These are phyloP conservation scores for Pyrrhura leucotis DNA, from an alignment of 2,797 vertebrate genomes.

Conservation along the genomic window DNA sequence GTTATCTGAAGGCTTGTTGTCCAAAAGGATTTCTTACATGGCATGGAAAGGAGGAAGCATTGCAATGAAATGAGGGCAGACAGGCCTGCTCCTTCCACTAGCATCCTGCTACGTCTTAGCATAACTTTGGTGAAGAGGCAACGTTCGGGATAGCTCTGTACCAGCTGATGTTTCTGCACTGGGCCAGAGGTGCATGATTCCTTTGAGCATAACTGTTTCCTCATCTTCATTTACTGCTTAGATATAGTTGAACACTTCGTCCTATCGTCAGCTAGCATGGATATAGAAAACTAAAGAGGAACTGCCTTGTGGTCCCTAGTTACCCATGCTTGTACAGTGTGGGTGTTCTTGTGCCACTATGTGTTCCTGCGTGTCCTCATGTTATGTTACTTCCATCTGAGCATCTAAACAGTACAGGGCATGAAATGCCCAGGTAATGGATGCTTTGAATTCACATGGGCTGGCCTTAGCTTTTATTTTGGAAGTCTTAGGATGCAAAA, in stretches of 20 bases:
- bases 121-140: neutral
- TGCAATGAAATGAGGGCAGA: neutral
- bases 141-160: neutral
- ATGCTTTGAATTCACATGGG: conserved; percentile 40
- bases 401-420: conserved; percentile 14
- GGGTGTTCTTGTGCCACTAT: neutral
- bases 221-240: neutral
- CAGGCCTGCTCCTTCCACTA: neutral
- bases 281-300: neutral
- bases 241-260: neutral
- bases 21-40: neutral
- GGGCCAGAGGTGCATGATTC: neutral
- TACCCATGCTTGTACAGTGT: neutral
- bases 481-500: conserved; percentile 16
- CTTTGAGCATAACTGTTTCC: neutral
- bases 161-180: neutral
- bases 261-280: neutral
- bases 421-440: conserved; percentile 42
- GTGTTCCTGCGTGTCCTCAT: neutral
- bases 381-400: neutral
- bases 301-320: neutral
- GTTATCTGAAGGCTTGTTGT: neutral
- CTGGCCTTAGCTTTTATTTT: conserved; percentile 48
- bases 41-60: neutral
- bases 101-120: neutral